A percentile compares a stretch with the other conserved stretches of the same genome.
Evolutionary conservation across 2,888 invertebrate species (phyloP).

Genomic region (Phortica magna): DNA sequence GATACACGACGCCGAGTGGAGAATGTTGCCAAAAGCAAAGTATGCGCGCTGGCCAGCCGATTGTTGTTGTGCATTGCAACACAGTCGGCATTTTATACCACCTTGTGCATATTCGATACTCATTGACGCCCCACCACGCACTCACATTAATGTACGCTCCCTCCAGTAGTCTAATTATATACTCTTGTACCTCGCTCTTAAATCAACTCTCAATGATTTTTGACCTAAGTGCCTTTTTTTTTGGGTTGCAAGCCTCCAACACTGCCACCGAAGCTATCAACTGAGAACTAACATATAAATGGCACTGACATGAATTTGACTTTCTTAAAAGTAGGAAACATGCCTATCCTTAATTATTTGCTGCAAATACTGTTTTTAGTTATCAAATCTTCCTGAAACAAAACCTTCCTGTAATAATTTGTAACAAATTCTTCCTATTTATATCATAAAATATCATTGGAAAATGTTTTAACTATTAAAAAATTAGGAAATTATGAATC

Average conservation of each 20-base stretch:
- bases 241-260: neutral
- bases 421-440: neutral
- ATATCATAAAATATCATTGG: neutral
- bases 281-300: too few relatives aligned
- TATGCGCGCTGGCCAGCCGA: neutral
- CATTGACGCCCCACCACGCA: neutral
- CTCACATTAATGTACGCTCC: neutral
- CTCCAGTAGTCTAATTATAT: neutral
- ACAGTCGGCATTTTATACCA: neutral
- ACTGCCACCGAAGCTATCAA: slow-evolving; percentile 4
- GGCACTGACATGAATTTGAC: too few relatives aligned
- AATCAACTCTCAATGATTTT: neutral
- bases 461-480: neutral
- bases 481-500: neutral
- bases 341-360: neutral
- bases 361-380: neutral
- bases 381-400: too few relatives aligned
- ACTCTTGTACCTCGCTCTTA: slow-evolving; percentile 19
- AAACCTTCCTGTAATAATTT: neutral
- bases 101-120: neutral
- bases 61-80: neutral
- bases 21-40: too few relatives aligned
- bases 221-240: neutral
- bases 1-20: too few relatives aligned
- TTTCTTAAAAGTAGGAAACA: neutral